Base-by-base conservation (phyloP, 2,113 vertebrate genomes). In the Cettia cetti region DNA sequence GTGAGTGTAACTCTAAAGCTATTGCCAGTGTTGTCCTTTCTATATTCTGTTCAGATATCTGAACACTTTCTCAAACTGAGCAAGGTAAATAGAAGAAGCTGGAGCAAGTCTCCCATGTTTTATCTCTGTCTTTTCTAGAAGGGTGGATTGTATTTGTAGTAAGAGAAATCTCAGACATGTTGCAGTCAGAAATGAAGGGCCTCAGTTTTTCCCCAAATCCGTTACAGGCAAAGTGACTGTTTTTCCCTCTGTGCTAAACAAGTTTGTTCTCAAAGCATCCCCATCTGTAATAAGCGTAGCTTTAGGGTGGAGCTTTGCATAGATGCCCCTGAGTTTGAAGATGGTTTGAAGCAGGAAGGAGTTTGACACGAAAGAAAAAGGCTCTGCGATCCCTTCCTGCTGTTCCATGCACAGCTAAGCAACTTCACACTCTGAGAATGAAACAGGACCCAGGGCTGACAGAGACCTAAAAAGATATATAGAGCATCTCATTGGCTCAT, bases 31-130 rank as follows among this genome's bases (percentile, higher is more conserved):
- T 53, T 94, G 71, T 86, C 47, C 69, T 84, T 92, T 65, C 77
- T 75, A 42, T 59, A 57, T 77, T 93, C 45, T 70, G 35, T 74
- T 94, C 85, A 63, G 31, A 87, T 92, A 83, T 49, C 50, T 87
- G 70, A 90, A 65, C 56, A 49, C 44, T 96, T 92, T 93, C 56
- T 95, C 64, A 93, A 76, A 76, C 4, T 24, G 60, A 93, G 20
- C 74, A 93, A 87, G 24, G 53, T 63, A 94, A 96, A 96, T 52
- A 93, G 39, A 82, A 64, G 89, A 96, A 94, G 91, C 86, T 39
- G 40, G 27, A 95, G 44, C 91, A 94, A 92, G 82, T 76, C 16
- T 91, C 42, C 26, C 22, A 9, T 42, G 21, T 40, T 84, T 95
- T 95, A 80, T 74, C 54, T 79, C 49, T 68, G 64, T 77, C 60